These are phyloP conservation scores for Onychostruthus taczanowskii DNA, from an alignment of 2,113 vertebrate genomes.

Conservation along the genomic window DNA sequence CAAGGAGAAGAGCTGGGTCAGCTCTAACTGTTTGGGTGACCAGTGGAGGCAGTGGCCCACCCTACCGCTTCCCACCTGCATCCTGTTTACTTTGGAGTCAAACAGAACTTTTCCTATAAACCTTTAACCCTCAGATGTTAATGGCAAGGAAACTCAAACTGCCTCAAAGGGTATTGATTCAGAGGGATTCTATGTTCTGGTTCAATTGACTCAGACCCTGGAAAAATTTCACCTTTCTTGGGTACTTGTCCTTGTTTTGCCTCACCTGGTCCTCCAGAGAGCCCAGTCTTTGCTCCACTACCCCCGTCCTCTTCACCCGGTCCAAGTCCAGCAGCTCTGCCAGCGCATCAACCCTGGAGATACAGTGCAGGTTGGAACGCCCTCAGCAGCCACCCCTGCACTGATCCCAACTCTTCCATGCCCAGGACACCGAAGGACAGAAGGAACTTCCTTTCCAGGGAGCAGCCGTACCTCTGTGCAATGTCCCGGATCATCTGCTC, in stretches of 20 bases:
- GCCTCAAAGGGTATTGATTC: not conserved
- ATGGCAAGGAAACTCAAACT: not conserved
- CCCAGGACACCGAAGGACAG: not conserved
- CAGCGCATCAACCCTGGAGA: conserved; percentile 79
- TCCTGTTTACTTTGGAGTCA: not conserved
- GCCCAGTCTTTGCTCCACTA: conserved; percentile 74
- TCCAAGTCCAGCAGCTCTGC: conserved; percentile 79
- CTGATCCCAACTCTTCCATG: not conserved
- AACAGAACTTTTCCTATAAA: not conserved
- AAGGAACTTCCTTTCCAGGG: not conserved
- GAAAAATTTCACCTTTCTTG: not conserved
- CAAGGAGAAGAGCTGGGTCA: not conserved
- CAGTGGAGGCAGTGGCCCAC: not conserved
- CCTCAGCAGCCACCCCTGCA: not conserved
- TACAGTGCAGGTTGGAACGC: not conserved
- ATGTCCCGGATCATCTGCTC: conserved; percentile 84
- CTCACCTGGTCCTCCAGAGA: conserved; percentile 90
- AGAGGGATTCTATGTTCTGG: not conserved
- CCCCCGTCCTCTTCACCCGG: conserved; percentile 63
- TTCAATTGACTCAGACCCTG: not conserved
- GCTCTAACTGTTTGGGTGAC: not conserved
- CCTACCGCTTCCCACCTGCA: not conserved
- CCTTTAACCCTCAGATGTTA: not conserved
- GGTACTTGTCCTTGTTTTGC: not conserved
- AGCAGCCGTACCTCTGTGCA: conserved; percentile 77